Base-by-base conservation (phyloP, 2,888 invertebrate species). In the Hermodice carunculata region DNA sequence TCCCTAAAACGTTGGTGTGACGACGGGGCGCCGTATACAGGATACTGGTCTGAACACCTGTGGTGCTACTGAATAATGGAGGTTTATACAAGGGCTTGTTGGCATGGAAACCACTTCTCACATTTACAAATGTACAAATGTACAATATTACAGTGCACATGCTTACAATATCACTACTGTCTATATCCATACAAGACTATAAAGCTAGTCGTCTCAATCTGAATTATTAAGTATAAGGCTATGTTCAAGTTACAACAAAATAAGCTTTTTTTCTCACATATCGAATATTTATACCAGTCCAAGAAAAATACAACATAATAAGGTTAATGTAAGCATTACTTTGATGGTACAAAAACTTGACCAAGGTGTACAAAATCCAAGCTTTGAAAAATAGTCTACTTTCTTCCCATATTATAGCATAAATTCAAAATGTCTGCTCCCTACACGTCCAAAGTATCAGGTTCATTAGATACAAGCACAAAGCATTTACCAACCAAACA, bases 101-200 rank as follows among this genome's bases (percentile, higher is more conserved):
- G 28, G 28, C 8, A 32, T 31, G 28, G 8, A 57, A 22, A 44
- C 24, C 46, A 46, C 57, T 24, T n/a, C 46, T 57, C 29, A n/a
- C 57, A 57, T 57, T 57, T 57, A 57, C 57, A 57, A 57, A 57
- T 57, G 57, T 57, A 57, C 57, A 57, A 57, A 57, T 57, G 57
- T 57, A 57, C 57, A 57, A 44, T 46, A 37, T 43, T 46, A 32
- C 57, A 40, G 40, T 53, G 26, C 42, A n/a, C n/a, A n/a, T n/a
- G n/a, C n/a, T n/a, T n/a, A n/a, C n/a, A n/a, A n/a, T n/a, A 11
- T 53, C 32, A 42, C 40, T 54, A 54, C 42, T 29, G 24, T 54
- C 46, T 31, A 31, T 57, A 57, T 44, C 31, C 22, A 32, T 57
- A 57, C 57, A 57, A 57, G 43, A 42, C 57, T 57, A 57, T 46